Conservation (phyloP, 2,888 invertebrate genomes). For the Minunthozetes semirufus region DNA sequence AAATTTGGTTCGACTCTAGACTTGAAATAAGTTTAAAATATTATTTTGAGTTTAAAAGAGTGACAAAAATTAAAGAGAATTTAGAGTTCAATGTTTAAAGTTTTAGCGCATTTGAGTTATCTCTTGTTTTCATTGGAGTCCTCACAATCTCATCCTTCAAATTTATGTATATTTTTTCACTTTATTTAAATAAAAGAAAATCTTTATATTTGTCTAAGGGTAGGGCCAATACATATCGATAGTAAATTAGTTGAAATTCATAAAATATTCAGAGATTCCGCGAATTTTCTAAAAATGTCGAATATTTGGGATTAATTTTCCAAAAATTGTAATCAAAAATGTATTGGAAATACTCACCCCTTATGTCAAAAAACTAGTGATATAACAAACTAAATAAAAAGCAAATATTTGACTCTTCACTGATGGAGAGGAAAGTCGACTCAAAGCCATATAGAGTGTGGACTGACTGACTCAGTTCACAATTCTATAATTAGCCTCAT, state of each 20-base stretch:
- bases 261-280: no score
- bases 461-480: background rate
- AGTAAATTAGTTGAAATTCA: no score
- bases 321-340: no score
- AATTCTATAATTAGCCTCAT: background rate
- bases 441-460: slow-evolving; percentile 9
- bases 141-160: background rate
- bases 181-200: background rate
- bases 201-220: no score
- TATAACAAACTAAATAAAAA: background rate
- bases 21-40: no score
- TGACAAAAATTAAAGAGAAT: background rate
- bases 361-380: no score
- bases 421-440: background rate
- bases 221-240: no score
- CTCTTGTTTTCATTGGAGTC: background rate
- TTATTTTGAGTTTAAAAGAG: no score
- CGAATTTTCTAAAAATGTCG: no score
- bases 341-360: no score
- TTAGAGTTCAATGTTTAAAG: background rate
- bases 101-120: background rate
- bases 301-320: no score
- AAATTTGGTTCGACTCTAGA: no score
- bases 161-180: background rate
- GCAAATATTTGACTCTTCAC: background rate